Evolutionary conservation across 2,113 vertebrate genomes (phyloP), one percentile per base, ranked within the genome.

Genomic region (Prionailurus viverrinus): DNA sequence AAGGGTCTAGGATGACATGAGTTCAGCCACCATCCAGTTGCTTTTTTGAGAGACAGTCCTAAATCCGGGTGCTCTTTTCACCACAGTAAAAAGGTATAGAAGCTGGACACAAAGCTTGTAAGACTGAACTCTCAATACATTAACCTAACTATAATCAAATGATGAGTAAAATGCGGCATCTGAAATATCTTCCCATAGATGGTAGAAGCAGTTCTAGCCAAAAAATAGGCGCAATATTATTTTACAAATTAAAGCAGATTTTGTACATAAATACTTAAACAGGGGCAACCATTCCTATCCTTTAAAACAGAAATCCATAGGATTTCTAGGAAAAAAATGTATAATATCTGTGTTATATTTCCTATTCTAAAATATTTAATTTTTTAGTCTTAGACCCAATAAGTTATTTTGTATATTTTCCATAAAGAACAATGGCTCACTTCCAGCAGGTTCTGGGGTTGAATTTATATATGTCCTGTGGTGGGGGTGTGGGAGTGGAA

Each of bases 341-440:
- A 41, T 58, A 74, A 21, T 87, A 84, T 79, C 36, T 48, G 12
- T 18, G 5, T 78, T 58, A 41, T 53, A 41, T 91, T 79, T 79
- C 68, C 33, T 48, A 10, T 82, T 69, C 66, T 78, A 93, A 91
- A 86, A 7, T 58, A 63, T 21, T 61, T 55, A 15, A 65, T 48
- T 91, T 87, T 87, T 80, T 66, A 95, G 27, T 18, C 65, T 95
- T 85, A 94, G 27, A 74, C 4, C 14, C 25, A 79, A 68, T 39
- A 58, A 58, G 5, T 92, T 90, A 96, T 86, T 88, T 96, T 94
- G 58, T 87, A n/a, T 93, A 78, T 63, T 87, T 96, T 63, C 33
- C 9, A 31, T 71, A 21, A 78, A 84, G 68, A 90, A 29, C 16
- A 25, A 41, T 48, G 31, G 31, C 6, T 94, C 61, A 79, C 29